Percentiles rank a stretch among this genome's conserved stretches.
phyloP scores from a whole-genome alignment of 1,140 invertebrate species.

The Aphaenogaster rudis region DNA sequence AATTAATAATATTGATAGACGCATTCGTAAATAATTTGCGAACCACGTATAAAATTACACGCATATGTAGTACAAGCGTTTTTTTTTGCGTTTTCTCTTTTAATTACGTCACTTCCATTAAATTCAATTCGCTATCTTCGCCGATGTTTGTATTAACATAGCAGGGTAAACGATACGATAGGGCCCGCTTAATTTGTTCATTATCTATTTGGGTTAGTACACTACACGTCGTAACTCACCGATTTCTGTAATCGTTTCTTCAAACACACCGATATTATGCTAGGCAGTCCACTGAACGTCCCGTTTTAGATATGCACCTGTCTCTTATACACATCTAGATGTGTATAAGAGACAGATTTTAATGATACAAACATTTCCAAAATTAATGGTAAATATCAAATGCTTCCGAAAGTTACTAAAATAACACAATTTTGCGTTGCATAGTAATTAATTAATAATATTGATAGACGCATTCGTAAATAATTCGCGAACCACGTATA shows the following conservation, averaged over 20 bases:
- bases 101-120: constrained; percentile 48
- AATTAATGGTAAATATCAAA: not conserved
- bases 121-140: constrained; percentile 58
- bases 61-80: not conserved
- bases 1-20: not conserved
- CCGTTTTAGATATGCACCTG: constrained; percentile 24
- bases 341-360: too few species aligned
- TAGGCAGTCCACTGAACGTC: not conserved
- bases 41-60: not conserved
- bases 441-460: not conserved
- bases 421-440: not conserved
- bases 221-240: constrained; percentile 19
- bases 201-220: constrained; percentile 84
- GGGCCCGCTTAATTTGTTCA: constrained; percentile 75
- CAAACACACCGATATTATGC: constrained; percentile 47
- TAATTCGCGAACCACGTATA: not conserved
- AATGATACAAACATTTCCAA: not conserved
- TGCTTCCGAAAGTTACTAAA: not conserved
- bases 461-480: not conserved
- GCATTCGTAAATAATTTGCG: not conserved
- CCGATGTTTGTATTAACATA: constrained; percentile 34
- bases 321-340: too few species aligned
- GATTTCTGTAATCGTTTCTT: constrained; percentile 49
- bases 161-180: constrained; percentile 42
- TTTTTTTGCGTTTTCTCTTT: not conserved